Percentiles rank a stretch among this genome's conserved stretches.
These are phyloP conservation scores for Mionectes macconnelli DNA, from an alignment of 2,113 vertebrate species.

Conservation along the genomic window DNA sequence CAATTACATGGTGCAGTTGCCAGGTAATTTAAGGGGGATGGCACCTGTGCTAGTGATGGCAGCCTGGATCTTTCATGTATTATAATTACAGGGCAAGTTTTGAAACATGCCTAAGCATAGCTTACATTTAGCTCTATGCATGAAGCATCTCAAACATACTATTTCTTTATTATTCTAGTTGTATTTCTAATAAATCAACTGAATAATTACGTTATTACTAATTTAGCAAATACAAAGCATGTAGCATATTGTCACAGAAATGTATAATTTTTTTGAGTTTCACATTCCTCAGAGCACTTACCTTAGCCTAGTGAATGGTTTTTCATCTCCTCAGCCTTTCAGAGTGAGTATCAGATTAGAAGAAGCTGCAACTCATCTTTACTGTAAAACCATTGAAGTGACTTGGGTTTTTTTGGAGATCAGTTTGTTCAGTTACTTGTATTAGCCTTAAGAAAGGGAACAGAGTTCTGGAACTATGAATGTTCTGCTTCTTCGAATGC, in stretches of 20 bases:
- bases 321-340: slow-evolving; percentile 6
- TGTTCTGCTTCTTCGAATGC: neutral
- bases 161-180: neutral
- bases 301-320: neutral
- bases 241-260: neutral
- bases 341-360: neutral
- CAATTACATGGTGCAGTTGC: neutral
- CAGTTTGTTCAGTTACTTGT: neutral
- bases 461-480: neutral
- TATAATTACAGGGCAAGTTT: neutral
- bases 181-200: neutral
- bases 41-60: neutral
- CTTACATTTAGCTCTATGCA: neutral
- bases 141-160: neutral
- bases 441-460: neutral
- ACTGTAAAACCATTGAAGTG: neutral
- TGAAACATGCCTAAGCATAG: neutral
- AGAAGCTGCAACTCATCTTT: neutral
- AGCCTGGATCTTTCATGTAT: neutral
- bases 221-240: neutral
- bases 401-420: neutral
- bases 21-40: neutral
- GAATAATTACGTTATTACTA: neutral
- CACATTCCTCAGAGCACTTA: neutral
- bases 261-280: neutral